Evolutionary conservation across 2,113 vertebrate genomes (phyloP).

Genomic region (Cromileptes altivelis): DNA sequence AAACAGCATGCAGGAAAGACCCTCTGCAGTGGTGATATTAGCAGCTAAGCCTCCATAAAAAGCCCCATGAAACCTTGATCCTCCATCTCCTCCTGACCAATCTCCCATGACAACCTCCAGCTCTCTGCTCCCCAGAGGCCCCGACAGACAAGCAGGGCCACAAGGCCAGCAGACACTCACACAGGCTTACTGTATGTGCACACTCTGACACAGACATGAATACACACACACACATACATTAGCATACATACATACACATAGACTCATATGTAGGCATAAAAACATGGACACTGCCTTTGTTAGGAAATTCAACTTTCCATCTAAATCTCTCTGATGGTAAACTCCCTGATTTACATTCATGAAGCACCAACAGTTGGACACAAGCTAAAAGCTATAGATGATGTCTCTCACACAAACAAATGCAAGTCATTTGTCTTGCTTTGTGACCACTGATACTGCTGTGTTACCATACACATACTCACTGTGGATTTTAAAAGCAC

Average conservation of each 20-base stretch:
- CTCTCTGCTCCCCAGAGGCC: conserved; percentile 5
- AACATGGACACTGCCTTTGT: conserved; percentile 2
- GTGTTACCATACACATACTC: background rate
- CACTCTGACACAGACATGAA: background rate
- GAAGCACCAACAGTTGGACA: conserved; percentile 1
- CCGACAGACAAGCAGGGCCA: conserved; percentile 16
- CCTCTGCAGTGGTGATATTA: conserved; percentile 14
- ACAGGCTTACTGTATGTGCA: background rate
- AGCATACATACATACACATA: conserved; percentile 24
- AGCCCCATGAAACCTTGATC: conserved; percentile 26
- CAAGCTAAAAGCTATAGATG: conserved; percentile 1
- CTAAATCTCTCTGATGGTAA: background rate
- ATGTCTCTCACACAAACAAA: conserved; percentile 8
- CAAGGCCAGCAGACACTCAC: conserved; percentile 1
- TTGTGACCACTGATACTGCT: background rate
- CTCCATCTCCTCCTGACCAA: conserved; percentile 38
- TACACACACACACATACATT: conserved; percentile 9
- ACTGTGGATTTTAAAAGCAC: background rate
- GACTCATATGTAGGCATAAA: background rate
- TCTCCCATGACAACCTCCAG: conserved; percentile 28
- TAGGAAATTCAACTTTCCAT: background rate
- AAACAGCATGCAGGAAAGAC: background rate
- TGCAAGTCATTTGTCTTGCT: conserved; percentile 34
- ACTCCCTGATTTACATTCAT: conserved; percentile 27
- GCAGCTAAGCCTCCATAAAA: conserved; percentile 37